These are phyloP conservation scores for Tetragonula clypearis DNA, from an alignment of 1,140 invertebrate genomes.

Conservation along the genomic window DNA sequence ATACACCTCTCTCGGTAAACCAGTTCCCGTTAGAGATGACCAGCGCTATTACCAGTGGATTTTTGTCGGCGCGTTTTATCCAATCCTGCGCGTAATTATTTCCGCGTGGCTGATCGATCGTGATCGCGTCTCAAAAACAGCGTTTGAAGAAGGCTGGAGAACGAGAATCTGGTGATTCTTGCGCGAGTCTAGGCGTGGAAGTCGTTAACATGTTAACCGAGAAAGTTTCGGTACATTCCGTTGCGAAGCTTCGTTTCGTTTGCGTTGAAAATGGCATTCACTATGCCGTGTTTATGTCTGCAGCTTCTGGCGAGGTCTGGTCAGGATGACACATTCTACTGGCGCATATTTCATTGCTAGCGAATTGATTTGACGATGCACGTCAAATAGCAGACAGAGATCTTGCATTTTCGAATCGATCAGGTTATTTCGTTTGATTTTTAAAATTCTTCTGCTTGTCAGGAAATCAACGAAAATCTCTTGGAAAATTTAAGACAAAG, in stretches of 20 bases:
- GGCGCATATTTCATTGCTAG: too few relatives aligned
- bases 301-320: not conserved
- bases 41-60: conserved; percentile 57
- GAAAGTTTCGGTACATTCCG: not conserved
- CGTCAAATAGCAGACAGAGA: too few relatives aligned
- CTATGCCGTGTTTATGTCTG: too few relatives aligned
- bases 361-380: too few relatives aligned
- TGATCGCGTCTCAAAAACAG: not conserved
- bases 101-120: conserved; percentile 51
- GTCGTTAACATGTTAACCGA: not conserved
- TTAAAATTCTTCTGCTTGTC: too few relatives aligned
- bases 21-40: conserved; percentile 68
- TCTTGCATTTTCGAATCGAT: too few relatives aligned
- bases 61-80: conserved; percentile 61
- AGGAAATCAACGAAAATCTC: too few relatives aligned
- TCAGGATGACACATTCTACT: not conserved
- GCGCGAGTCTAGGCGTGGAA: not conserved
- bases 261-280: not conserved
- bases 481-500: too few relatives aligned
- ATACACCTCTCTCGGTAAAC: conserved; percentile 51
- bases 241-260: not conserved
- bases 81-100: conserved; percentile 64
- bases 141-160: not conserved
- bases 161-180: not conserved
- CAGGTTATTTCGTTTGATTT: too few relatives aligned